These are phyloP conservation scores for Pyrrhia umbra DNA, from an alignment of 2,888 invertebrate species.

Conservation along the genomic window DNA sequence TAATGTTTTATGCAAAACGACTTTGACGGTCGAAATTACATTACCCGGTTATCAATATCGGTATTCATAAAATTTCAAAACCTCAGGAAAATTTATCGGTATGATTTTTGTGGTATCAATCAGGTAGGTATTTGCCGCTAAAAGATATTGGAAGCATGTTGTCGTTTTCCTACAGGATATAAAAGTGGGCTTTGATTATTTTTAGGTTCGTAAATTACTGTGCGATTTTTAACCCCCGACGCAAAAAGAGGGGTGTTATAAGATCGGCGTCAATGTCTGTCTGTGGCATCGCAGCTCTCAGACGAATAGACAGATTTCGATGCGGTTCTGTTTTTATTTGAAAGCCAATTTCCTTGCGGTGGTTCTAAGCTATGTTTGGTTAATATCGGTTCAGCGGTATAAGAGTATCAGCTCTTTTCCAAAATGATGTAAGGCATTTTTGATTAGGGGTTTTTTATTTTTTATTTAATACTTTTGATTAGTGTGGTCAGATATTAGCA, in stretches of 20 bases:
- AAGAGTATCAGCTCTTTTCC: too few relatives aligned
- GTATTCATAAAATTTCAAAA: constrained; percentile 39
- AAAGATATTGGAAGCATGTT: not conserved
- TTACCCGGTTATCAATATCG: constrained; percentile 21
- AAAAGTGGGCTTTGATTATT: not conserved
- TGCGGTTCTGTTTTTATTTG: too few relatives aligned
- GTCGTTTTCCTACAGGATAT: not conserved
- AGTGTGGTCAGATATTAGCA: too few relatives aligned
- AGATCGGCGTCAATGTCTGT: too few relatives aligned
- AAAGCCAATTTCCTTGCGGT: too few relatives aligned
- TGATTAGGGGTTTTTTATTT: not conserved
- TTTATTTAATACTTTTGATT: too few relatives aligned
- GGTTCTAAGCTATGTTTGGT: too few relatives aligned
- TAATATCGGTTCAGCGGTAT: too few relatives aligned
- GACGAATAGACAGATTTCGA: too few relatives aligned
- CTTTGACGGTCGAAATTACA: constrained; percentile 14
- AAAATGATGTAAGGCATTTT: too few relatives aligned
- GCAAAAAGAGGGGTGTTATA: not conserved
- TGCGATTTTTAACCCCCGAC: too few relatives aligned
- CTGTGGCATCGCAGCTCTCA: too few relatives aligned
- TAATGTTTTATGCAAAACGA: constrained; percentile 12
- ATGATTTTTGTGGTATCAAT: constrained; percentile 30
- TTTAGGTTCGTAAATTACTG: constrained; percentile 8
- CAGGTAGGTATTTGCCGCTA: not conserved
- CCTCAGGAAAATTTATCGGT: constrained; percentile 27